A percentile compares a stretch with the other conserved stretches of the same genome.
Evolutionary conservation across 2,113 vertebrate species (phyloP).

Genomic region (Phylloscopus trochiloides): DNA sequence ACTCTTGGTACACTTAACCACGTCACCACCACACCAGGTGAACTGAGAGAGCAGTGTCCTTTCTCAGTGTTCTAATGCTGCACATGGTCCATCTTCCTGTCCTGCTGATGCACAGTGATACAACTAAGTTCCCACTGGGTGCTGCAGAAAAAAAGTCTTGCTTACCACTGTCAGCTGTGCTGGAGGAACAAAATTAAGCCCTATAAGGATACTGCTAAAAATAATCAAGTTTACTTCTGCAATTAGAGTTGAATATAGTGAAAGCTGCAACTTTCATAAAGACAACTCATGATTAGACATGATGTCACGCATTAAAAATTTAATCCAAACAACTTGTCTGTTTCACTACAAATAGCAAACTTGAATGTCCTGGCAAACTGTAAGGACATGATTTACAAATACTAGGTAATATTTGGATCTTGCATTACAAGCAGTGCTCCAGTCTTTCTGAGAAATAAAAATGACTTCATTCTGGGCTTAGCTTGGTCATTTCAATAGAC

Average conservation of each 20-base stretch:
- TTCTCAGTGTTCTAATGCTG: background rate
- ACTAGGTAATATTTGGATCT: constrained; percentile 80
- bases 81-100: background rate
- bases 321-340: constrained; percentile 75
- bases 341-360: constrained; percentile 73
- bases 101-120: background rate
- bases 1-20: background rate
- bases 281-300: constrained; percentile 76
- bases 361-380: constrained; percentile 72
- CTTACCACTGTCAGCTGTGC: background rate
- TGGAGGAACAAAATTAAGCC: constrained; percentile 2
- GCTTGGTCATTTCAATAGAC: constrained; percentile 45
- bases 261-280: constrained; percentile 34
- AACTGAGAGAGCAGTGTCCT: background rate
- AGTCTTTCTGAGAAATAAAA: constrained; percentile 67
- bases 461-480: constrained; percentile 70
- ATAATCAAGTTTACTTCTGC: background rate
- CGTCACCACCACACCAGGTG: background rate
- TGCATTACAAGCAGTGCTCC: constrained; percentile 56
- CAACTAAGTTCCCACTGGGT: background rate
- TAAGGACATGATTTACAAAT: constrained; percentile 78
- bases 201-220: background rate
- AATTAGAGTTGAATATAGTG: constrained; percentile 24
- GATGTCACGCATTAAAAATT: constrained; percentile 75
- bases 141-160: background rate